Evolutionary conservation across 2,113 vertebrate species (phyloP).

Genomic region (Chaenocephalus aceratus): DNA sequence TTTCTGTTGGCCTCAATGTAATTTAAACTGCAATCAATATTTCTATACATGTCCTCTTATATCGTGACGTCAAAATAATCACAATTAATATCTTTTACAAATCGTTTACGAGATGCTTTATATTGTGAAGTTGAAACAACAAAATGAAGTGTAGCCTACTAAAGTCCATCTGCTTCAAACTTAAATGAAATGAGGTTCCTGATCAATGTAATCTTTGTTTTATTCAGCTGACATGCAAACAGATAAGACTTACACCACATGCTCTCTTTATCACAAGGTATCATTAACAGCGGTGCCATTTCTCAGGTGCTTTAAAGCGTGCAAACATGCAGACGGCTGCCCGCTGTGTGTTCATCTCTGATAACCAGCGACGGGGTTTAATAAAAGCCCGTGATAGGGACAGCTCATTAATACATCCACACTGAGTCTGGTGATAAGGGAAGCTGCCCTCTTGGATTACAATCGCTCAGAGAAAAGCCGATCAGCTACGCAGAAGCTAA

Average conservation of each 20-base stretch:
- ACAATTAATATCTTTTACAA: too few species aligned
- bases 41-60: too few species aligned
- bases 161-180: background rate
- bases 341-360: conserved; percentile 39
- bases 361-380: conserved; percentile 47
- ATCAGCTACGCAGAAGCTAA: conserved; percentile 75
- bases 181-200: background rate
- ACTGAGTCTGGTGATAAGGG: conserved; percentile 71
- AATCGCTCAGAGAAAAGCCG: conserved; percentile 76
- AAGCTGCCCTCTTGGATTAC: conserved; percentile 80
- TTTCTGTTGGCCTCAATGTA: too few species aligned
- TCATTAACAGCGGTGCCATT: background rate
- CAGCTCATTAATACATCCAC: conserved; percentile 62
- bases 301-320: background rate
- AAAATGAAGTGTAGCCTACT: background rate
- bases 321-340: conserved; percentile 5
- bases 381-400: conserved; percentile 62
- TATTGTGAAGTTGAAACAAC: background rate
- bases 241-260: background rate
- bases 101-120: too few species aligned
- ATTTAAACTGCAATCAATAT: too few species aligned
- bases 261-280: background rate
- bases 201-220: background rate
- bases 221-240: background rate
- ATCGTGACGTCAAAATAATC: too few species aligned